phyloP scores from a whole-genome alignment of 1,140 invertebrate genomes.

The Steinernema feltiae region DNA sequence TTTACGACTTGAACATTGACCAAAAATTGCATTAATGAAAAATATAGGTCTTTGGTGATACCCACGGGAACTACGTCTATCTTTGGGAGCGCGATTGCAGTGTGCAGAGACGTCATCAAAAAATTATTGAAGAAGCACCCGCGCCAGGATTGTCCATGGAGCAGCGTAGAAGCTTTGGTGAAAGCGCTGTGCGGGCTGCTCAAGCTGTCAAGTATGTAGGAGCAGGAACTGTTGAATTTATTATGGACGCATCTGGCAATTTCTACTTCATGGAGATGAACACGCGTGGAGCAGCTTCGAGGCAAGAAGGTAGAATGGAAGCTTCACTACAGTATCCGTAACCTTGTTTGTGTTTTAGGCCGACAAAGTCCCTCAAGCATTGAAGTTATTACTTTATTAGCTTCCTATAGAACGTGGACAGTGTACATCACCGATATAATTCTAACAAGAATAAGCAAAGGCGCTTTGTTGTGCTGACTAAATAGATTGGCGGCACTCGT shows the following conservation, averaged over 20 bases:
- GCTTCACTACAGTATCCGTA: too few species aligned
- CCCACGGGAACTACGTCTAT: slow-evolving; percentile 68
- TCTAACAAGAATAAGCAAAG: too few species aligned
- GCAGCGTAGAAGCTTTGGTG: slow-evolving; percentile 72
- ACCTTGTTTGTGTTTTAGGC: background rate
- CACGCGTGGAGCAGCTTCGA: too few species aligned
- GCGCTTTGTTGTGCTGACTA: too few species aligned
- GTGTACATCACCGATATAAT: background rate
- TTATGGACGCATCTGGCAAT: slow-evolving; percentile 69
- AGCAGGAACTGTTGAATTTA: slow-evolving; percentile 91
- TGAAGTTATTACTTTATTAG: background rate
- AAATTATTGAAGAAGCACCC: slow-evolving; percentile 96
- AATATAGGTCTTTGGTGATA: slow-evolving; percentile 65
- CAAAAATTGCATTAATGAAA: too few species aligned
- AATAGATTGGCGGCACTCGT: background rate
- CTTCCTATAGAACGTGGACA: background rate
- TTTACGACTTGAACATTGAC: slow-evolving; percentile 47
- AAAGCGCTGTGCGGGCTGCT: slow-evolving; percentile 81
- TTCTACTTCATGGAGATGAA: slow-evolving; percentile 99
- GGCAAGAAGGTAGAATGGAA: too few species aligned
- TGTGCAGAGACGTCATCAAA: slow-evolving; percentile 90
- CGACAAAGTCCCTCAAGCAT: background rate
- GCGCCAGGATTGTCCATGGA: slow-evolving; percentile 66
- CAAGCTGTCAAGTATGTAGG: slow-evolving; percentile 87
- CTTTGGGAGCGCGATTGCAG: slow-evolving; percentile 87